Evolutionary conservation across 2,797 vertebrate species (phyloP), one percentile per base, ranked within the genome.

Genomic region (Lutjanus argentimaculatus): DNA sequence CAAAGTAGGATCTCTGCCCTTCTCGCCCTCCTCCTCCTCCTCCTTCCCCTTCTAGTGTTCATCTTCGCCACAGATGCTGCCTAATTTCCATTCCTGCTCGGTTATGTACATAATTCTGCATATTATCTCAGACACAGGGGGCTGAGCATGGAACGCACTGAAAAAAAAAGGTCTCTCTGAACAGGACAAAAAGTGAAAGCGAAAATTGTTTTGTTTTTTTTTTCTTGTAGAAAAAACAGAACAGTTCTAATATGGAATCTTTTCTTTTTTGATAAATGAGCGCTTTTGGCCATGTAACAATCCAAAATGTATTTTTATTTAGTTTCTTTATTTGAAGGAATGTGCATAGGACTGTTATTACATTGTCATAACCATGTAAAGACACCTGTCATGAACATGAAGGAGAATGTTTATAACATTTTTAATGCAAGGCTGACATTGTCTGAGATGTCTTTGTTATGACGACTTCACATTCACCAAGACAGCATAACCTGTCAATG

Each of bases 101-200:
- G 82, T 91, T 95, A 93, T 95, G 91, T 95, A 94, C 93, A 95
- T 95, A 93, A 93, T 93, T 95, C 92, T 95, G 92, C 94, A 93
- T 95, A 89, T 93, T 75, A 93, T 95, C 86, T 80, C 72, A 75
- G 83, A 88, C 70, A 74, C 56, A 11, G 62, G 59, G 76, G 59
- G n/a, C 43, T 67, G 43, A 74, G 70, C 40, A 52, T 45, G 22
- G 21, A 67, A 51, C 14, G 4, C 7, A 14, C 17, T 16, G 52
- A 16, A 45, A 56, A 59, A 6, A 48, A 7, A 16, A 48, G 19
- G 19, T 16, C 36, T 4, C 12, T 70, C 56, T 62, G 51, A 80
- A 73, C n/a, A 62, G 56, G 17, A 72, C 21, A 71, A 21, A 73
- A 67, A 55, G 21, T 25, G 7, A 55, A 30, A 74, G 12, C 13